phyloP scores from a whole-genome alignment of 2,888 invertebrate genomes.

The Allolobophora icterica region DNA sequence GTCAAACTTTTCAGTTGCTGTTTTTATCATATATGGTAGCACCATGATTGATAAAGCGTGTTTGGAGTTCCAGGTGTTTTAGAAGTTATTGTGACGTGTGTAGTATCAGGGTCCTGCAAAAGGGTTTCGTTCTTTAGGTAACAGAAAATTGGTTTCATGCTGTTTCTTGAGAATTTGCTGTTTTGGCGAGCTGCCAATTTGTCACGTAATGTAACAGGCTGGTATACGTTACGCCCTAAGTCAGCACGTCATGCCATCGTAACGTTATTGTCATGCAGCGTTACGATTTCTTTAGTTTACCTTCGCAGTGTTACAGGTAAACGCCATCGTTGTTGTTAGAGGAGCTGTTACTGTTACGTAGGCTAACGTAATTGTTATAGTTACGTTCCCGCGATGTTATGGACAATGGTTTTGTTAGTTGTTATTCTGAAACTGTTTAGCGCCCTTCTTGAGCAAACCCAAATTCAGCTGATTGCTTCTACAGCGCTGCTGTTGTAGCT shows the following conservation, averaged over 20 bases:
- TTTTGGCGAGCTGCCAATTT: not conserved
- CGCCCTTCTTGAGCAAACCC: not conserved
- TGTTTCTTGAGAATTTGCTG: not conserved
- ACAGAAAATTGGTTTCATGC: not conserved
- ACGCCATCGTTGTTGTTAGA: slow-evolving; percentile 3
- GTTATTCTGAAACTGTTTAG: not conserved
- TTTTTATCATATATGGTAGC: not conserved
- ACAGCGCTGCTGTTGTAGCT: not conserved
- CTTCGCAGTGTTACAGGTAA: not conserved
- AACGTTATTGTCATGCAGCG: not conserved
- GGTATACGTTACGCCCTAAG: not conserved
- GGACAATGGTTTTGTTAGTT: not conserved
- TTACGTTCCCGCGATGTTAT: not conserved
- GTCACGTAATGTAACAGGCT: not conserved
- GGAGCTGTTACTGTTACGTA: not conserved
- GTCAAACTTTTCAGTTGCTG: not conserved
- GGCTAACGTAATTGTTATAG: not conserved
- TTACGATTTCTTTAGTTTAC: not conserved
- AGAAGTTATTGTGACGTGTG: not conserved
- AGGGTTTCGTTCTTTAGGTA: not conserved
- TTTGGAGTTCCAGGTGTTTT: not conserved
- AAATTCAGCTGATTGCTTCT: not conserved
- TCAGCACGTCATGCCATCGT: not conserved
- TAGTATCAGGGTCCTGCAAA: not conserved
- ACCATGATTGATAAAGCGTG: not conserved